Percentiles rank a stretch among this genome's conserved stretches.
Evolutionary conservation across 2,113 vertebrate species (phyloP).

Genomic region (Nibea albiflora): DNA sequence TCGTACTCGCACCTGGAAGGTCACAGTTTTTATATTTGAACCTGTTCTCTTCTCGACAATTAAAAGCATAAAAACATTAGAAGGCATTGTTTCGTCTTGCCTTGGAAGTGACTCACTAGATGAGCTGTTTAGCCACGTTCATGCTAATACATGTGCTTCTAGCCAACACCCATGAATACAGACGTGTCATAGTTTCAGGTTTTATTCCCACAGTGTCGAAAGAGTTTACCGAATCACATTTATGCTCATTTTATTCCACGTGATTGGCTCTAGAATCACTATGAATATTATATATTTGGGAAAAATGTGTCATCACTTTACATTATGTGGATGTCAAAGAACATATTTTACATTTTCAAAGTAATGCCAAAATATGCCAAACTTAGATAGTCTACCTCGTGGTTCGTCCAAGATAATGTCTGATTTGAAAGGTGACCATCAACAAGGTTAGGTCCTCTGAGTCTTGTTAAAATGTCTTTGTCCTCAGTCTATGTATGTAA

Average conservation of each 20-base stretch:
- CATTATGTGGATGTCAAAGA: background rate
- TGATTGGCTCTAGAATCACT: background rate
- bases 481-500: conserved; percentile 1
- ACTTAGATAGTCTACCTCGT: conserved; percentile 64
- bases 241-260: background rate
- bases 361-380: conserved; percentile 62
- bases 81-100: background rate
- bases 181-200: conserved; percentile 12
- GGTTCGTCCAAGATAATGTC: conserved; percentile 10
- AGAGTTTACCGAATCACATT: background rate
- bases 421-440: conserved; percentile 13
- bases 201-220: background rate
- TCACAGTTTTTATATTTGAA: background rate
- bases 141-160: conserved; percentile 12
- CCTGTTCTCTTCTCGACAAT: background rate
- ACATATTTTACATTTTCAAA: conserved; percentile 14
- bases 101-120: conserved; percentile 7
- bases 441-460: background rate
- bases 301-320: conserved; percentile 41
- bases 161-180: conserved; percentile 7
- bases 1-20: background rate
- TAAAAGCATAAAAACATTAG: background rate
- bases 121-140: background rate
- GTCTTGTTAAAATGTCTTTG: background rate
- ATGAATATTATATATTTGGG: background rate